phyloP scores from a whole-genome alignment of 2,888 invertebrate species.

The Pharmacophagus antenor region DNA sequence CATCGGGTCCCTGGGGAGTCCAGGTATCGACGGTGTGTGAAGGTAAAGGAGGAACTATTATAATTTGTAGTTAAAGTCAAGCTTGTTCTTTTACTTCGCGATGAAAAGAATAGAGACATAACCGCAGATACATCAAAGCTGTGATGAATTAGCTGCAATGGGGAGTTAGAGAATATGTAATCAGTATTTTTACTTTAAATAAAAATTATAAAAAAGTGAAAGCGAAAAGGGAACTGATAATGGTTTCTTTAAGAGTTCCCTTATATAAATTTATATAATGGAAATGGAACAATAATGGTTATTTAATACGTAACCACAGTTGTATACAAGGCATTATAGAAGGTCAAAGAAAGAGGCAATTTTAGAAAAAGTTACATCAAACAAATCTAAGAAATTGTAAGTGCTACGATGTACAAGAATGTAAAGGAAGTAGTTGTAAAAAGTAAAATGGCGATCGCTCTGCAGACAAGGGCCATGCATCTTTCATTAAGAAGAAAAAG shows the following conservation, averaged over 20 bases:
- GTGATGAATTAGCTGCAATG: background rate
- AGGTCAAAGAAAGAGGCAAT: background rate
- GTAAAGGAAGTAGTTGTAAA: background rate
- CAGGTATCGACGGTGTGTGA: background rate
- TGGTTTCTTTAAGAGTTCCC: too few relatives aligned
- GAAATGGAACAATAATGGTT: too few relatives aligned
- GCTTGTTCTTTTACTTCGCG: background rate
- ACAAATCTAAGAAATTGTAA: background rate
- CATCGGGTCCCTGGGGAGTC: conserved; percentile 3
- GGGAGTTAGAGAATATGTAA: background rate
- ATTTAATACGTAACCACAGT: background rate
- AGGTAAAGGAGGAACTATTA: background rate
- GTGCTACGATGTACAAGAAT: too few relatives aligned
- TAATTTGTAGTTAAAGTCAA: background rate
- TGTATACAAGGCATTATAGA: background rate
- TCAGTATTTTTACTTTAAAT: background rate
- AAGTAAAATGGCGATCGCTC: background rate
- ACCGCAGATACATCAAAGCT: background rate
- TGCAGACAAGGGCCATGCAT: too few relatives aligned
- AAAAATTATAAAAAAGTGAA: background rate
- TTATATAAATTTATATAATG: too few relatives aligned
- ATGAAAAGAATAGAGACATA: background rate
- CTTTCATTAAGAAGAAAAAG: background rate
- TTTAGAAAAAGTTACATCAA: background rate
- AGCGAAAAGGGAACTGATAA: too few relatives aligned